These are phyloP conservation scores for Carassius gibelio DNA, from an alignment of 2,113 vertebrate genomes.

Conservation along the genomic window DNA sequence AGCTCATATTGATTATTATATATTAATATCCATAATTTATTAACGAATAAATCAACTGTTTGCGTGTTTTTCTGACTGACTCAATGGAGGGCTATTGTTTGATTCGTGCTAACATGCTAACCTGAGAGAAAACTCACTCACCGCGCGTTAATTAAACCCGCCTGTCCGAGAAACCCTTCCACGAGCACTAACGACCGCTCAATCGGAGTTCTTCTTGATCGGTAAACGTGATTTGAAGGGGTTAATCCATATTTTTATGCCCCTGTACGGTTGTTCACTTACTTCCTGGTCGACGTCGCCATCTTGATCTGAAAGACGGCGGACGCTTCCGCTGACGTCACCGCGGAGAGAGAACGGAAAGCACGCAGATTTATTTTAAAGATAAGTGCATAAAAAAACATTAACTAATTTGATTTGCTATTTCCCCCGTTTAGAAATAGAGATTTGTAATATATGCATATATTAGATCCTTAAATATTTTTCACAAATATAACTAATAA, in stretches of 20 bases:
- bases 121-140: conserved; percentile 42
- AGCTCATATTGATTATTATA: neutral
- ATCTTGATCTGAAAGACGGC: conserved; percentile 51
- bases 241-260: conserved; percentile 51
- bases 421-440: neutral
- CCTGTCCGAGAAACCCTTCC: neutral
- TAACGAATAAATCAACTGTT: neutral
- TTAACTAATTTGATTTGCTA: neutral
- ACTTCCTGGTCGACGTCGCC: conserved; percentile 62
- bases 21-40: conserved; percentile 12
- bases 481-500: too few relatives aligned
- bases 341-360: neutral
- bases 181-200: neutral
- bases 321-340: conserved; percentile 49
- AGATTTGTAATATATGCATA: too few relatives aligned
- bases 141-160: conserved; percentile 15
- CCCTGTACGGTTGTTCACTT: conserved; percentile 54
- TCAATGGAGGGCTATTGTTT: conserved; percentile 53
- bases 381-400: neutral
- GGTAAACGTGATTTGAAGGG: neutral
- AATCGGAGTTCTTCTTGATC: conserved; percentile 3
- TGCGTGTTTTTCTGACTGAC: conserved; percentile 10
- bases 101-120: conserved; percentile 52
- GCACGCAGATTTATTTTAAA: neutral
- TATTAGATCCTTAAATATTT: too few relatives aligned